These are phyloP conservation scores for Zapornia atra DNA, from an alignment of 2,113 vertebrate species.

Conservation along the genomic window DNA sequence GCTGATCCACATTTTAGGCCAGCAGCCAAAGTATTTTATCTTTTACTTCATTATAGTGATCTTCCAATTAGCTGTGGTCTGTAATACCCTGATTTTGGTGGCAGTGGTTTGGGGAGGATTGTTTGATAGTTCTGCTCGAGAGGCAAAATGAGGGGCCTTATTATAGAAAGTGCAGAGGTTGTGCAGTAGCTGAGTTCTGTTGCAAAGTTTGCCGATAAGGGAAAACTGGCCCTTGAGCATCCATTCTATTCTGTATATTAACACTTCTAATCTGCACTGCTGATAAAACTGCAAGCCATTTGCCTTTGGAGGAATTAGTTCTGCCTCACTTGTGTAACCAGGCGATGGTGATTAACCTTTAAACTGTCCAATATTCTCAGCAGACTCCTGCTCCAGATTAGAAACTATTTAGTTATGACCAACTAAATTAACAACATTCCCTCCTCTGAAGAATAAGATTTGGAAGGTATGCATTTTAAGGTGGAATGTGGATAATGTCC, in stretches of 20 bases:
- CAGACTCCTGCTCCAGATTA: slow-evolving; percentile 99
- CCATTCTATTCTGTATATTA: slow-evolving; percentile 99
- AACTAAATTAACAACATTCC: slow-evolving; percentile 99
- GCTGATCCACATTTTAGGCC: slow-evolving; percentile 99
- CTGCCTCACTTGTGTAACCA: slow-evolving; percentile 99
- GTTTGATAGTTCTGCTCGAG: slow-evolving; percentile 99
- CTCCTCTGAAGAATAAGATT: slow-evolving; percentile 85
- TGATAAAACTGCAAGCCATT: slow-evolving; percentile 99
- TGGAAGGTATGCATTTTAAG: slow-evolving; percentile 85
- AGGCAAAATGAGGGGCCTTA: slow-evolving; percentile 99
- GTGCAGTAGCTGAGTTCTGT: slow-evolving; percentile 95
- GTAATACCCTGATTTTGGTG: slow-evolving; percentile 99
- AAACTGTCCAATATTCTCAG: slow-evolving; percentile 99
- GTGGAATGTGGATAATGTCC: slow-evolving; percentile 76
- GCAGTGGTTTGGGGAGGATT: slow-evolving; percentile 88
- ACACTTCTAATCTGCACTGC: slow-evolving; percentile 99
- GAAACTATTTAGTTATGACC: slow-evolving; percentile 99
- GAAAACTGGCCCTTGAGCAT: slow-evolving; percentile 99
- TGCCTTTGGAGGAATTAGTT: slow-evolving; percentile 99
- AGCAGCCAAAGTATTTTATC: slow-evolving; percentile 99
- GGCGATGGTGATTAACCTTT: slow-evolving; percentile 99
- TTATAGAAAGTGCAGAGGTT: slow-evolving; percentile 96
- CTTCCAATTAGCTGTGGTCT: slow-evolving; percentile 99
- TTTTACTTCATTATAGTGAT: slow-evolving; percentile 99
- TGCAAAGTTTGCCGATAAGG: slow-evolving; percentile 99